Conservation (phyloP, 2,888 invertebrate genomes). For the Erpobdella octoculata region DNA sequence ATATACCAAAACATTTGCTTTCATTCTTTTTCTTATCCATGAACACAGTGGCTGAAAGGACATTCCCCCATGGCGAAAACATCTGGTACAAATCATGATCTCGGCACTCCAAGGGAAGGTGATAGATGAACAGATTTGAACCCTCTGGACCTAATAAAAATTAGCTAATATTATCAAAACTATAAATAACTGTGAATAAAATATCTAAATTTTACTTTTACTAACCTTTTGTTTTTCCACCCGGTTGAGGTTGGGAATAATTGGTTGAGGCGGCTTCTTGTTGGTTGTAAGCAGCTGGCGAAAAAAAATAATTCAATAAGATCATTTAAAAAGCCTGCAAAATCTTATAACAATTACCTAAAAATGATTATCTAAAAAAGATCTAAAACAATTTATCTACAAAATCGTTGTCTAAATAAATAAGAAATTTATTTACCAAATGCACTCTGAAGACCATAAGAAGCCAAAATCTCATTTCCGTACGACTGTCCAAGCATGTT, state of each 20-base stretch:
- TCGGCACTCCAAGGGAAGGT: conserved; percentile 29
- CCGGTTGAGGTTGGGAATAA: conserved; percentile 4
- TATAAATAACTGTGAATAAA: not conserved
- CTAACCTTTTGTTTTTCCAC: conserved; percentile 25
- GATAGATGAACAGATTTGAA: conserved; percentile 32
- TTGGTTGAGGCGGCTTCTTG: not conserved
- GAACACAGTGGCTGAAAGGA: conserved; percentile 31
- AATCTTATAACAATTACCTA: not conserved
- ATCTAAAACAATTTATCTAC: not conserved
- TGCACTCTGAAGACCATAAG: conserved; percentile 26
- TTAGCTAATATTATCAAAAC: not conserved
- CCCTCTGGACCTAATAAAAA: conserved; percentile 28
- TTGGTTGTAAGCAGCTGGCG: conserved; percentile 22
- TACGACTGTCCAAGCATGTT: conserved; percentile 22
- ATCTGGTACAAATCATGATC: conserved; percentile 28
- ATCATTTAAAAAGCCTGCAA: not conserved
- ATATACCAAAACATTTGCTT: conserved; percentile 31
- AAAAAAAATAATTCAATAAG: not conserved
- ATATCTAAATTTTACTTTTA: not conserved
- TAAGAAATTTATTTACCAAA: not conserved
- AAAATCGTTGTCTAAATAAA: not conserved
- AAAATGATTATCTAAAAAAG: not conserved
- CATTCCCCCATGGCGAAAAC: conserved; percentile 28
- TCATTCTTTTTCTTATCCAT: conserved; percentile 31
- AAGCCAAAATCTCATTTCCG: conserved; percentile 18